Evolutionary conservation across 1,140 invertebrate species (phyloP), one percentile per base, ranked within the genome.

Genomic region (Idris sp.): DNA sequence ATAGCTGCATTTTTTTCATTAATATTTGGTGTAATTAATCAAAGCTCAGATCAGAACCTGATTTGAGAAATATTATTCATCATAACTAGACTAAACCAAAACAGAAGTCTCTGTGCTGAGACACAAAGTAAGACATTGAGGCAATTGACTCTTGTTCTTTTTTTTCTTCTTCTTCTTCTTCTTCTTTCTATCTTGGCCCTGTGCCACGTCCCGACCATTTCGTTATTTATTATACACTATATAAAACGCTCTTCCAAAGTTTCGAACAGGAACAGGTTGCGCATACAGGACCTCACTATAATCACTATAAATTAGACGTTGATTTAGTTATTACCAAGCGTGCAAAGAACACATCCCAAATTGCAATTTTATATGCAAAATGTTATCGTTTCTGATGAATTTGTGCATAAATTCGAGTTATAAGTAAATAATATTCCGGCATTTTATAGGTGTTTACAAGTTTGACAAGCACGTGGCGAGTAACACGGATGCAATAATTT

Each of bases 141-240:
- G 19, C 35, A 74, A 65, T 58, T 51, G 22, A 35, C 61, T 22
- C n/a, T n/a, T n/a, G n/a, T n/a, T n/a, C n/a, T n/a, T n/a, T n/a
- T n/a, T n/a, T n/a, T n/a, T n/a, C n/a, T 22, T 22, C 3, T 44
- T 44, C 58, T 53, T 48, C 40, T 36, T 64, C 48, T 31, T 19
- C 31, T 46, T 56, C 26, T 38, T 38, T 35, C 41, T n/a, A 36
- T 35, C 41, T 67, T 51, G 64, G 49, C 64, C 43, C 33, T 49
- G 15, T 44, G 49, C 62, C 64, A 56, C 43, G 25, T 35, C 35
- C 7, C 38, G 30, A 18, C 51, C 16, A 58, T 58, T 58, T 68
- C 40, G 51, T 68, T 68, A 68, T 68, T 68, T 68, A 68, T 43
- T 44, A 54, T 67, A 64, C 10, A 68, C 35, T 44, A 54, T 67